phyloP scores from a whole-genome alignment of 2,797 vertebrate genomes.

The Oophaga sylvatica region DNA sequence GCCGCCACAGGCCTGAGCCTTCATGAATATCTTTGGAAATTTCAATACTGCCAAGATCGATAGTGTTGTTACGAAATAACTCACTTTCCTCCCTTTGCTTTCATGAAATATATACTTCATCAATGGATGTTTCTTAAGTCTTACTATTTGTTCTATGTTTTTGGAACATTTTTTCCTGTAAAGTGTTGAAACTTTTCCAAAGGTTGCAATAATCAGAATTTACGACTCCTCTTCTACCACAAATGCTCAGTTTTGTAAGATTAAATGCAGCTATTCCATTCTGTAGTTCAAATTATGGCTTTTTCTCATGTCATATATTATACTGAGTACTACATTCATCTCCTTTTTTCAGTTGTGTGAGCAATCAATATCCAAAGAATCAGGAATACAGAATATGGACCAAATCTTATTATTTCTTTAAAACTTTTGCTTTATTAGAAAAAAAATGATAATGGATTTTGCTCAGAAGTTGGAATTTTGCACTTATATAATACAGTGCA shows the following conservation, averaged over 20 bases:
- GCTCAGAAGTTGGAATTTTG: background rate
- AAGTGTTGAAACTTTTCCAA: slow-evolving; percentile 28
- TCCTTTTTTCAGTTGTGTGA: background rate
- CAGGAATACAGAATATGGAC: background rate
- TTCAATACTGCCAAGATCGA: background rate
- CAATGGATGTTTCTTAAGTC: background rate
- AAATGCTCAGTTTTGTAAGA: slow-evolving; percentile 31
- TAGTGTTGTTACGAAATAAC: background rate
- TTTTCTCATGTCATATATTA: slow-evolving; percentile 36
- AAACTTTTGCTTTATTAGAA: background rate
- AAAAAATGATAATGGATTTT: background rate
- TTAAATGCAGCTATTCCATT: slow-evolving; percentile 42
- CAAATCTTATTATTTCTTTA: background rate
- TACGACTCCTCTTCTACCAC: slow-evolving; percentile 14
- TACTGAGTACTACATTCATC: background rate
- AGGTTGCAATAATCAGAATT: slow-evolving; percentile 35
- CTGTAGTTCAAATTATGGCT: slow-evolving; percentile 23
- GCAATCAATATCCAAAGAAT: slow-evolving; percentile 39
- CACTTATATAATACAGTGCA: background rate
- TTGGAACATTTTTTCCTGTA: slow-evolving; percentile 5
- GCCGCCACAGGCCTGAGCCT: background rate
- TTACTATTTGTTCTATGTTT: background rate
- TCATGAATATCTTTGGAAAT: background rate
- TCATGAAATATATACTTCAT: background rate
- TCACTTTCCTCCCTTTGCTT: background rate